phyloP scores from a whole-genome alignment of 2,888 invertebrate species.

The Elegia similella region DNA sequence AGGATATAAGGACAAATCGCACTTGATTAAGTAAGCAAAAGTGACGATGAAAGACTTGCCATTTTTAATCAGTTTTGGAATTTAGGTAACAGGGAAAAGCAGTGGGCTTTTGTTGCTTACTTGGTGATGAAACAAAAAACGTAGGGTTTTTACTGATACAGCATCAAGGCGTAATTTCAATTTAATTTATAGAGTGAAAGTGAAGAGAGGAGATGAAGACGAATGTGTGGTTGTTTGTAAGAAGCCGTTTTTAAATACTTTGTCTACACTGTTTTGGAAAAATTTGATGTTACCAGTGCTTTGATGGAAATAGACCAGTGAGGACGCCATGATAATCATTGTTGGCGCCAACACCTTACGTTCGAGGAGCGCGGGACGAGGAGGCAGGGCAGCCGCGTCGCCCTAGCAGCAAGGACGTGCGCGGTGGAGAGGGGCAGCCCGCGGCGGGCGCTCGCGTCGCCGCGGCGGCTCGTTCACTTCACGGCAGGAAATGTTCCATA shows the following conservation, averaged over 20 bases:
- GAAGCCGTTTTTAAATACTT: constrained; percentile 18
- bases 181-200: constrained; percentile 16
- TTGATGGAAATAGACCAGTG: constrained; percentile 13
- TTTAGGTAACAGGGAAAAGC: constrained; percentile 17
- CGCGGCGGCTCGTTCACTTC: too few relatives aligned
- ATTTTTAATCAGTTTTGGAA: constrained; percentile 18
- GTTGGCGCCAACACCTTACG: too few relatives aligned
- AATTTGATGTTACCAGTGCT: constrained; percentile 12
- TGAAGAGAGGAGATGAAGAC: neutral
- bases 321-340: constrained; percentile 17
- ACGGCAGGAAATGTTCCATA: too few relatives aligned
- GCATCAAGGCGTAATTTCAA: constrained; percentile 16
- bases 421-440: too few relatives aligned
- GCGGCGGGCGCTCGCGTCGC: too few relatives aligned
- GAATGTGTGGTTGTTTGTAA: constrained; percentile 18
- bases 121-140: constrained; percentile 17
- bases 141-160: constrained; percentile 17
- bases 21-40: too few relatives aligned
- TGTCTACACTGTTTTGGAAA: constrained; percentile 13
- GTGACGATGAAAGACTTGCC: constrained; percentile 12
- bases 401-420: too few relatives aligned
- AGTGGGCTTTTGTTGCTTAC: constrained; percentile 17
- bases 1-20: too few relatives aligned
- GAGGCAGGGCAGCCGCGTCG: too few relatives aligned
- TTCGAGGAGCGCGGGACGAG: too few relatives aligned